Percentiles rank a stretch among this genome's conserved stretches.
Evolutionary conservation across 1,140 invertebrate genomes (phyloP).

Genomic region (Vanessa atalanta): DNA sequence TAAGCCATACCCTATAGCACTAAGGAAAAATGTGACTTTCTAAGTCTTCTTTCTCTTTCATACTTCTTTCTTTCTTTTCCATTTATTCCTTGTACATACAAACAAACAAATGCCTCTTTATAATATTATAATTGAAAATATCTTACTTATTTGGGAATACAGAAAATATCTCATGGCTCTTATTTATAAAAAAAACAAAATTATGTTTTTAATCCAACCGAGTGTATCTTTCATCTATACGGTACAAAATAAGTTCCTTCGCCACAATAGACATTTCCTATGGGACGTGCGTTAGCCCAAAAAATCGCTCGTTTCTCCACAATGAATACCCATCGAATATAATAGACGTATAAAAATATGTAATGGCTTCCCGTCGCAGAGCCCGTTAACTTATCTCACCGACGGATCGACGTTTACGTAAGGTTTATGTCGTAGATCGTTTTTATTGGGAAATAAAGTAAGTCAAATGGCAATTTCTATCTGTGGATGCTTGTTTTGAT

Average conservation of each 20-base stretch:
- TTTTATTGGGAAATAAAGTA: constrained; percentile 59
- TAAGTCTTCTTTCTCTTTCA: too few species aligned
- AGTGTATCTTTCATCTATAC: constrained; percentile 15
- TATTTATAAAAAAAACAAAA: background rate
- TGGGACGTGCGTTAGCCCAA: constrained; percentile 39
- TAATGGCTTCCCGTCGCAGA: constrained; percentile 57
- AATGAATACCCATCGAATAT: constrained; percentile 49
- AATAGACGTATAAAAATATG: constrained; percentile 59
- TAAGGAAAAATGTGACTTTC: too few species aligned
- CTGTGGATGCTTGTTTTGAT: constrained; percentile 27
- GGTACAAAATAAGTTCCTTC: constrained; percentile 17
- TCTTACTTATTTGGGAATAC: too few species aligned
- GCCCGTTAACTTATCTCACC: constrained; percentile 54
- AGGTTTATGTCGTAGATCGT: constrained; percentile 50
- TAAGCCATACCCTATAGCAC: too few species aligned
- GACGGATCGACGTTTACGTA: constrained; percentile 56
- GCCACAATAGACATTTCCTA: constrained; percentile 40
- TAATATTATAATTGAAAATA: too few species aligned
- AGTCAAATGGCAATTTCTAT: constrained; percentile 29
- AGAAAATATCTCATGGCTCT: too few species aligned
- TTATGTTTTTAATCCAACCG: background rate
- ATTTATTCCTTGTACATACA: too few species aligned
- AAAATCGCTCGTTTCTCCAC: constrained; percentile 36
- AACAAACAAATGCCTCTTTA: too few species aligned
- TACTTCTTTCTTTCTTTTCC: too few species aligned